Evolutionary conservation across 2,113 vertebrate genomes (phyloP).

Genomic region (Trichomycterus rosablanca): DNA sequence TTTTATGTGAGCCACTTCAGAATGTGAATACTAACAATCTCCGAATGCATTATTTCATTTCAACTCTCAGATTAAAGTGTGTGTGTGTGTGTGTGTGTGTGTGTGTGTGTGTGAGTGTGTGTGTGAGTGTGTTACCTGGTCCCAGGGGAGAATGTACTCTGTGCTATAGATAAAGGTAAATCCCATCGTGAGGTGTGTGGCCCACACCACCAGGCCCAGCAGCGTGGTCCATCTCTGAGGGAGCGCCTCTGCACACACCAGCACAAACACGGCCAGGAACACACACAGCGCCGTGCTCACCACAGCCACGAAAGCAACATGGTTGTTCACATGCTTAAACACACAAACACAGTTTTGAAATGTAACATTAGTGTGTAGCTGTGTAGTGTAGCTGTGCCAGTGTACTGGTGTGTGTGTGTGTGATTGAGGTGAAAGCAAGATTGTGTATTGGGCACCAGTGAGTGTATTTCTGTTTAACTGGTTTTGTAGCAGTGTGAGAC

Average conservation of each 20-base stretch:
- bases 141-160: slow-evolving; percentile 65
- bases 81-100: neutral
- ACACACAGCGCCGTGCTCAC: slow-evolving; percentile 73
- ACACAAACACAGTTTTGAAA: too few species aligned
- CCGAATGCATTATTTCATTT: neutral
- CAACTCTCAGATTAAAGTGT: neutral
- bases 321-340: slow-evolving; percentile 52
- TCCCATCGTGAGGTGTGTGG: slow-evolving; percentile 80
- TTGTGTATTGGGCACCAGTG: too few species aligned
- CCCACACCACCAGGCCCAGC: slow-evolving; percentile 77
- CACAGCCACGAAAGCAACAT: slow-evolving; percentile 70
- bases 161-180: slow-evolving; percentile 76
- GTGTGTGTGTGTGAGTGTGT: neutral
- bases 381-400: too few species aligned
- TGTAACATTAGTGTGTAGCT: too few species aligned
- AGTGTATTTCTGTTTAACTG: too few species aligned
- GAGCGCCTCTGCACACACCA: slow-evolving; percentile 78
- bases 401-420: neutral
- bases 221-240: slow-evolving; percentile 74
- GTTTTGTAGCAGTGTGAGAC: too few species aligned
- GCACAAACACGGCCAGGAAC: slow-evolving; percentile 75
- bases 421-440: too few species aligned
- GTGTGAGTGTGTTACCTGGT: slow-evolving; percentile 73
- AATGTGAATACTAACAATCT: neutral
- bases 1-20: too few species aligned